Evolutionary conservation across 2,113 vertebrate genomes (phyloP), one percentile per base, ranked within the genome.

Genomic region (Rana temporaria): DNA sequence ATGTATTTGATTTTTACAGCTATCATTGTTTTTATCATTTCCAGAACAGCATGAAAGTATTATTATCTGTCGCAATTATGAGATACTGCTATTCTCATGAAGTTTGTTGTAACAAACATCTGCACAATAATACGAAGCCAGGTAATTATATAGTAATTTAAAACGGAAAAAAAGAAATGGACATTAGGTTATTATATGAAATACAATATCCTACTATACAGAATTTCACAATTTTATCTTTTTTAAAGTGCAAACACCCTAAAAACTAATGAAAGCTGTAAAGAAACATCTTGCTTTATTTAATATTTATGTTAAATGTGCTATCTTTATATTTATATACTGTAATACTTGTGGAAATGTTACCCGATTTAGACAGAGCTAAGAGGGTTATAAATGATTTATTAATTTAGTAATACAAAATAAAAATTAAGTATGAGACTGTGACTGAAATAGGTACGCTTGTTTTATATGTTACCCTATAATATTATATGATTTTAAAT

Each of bases 401-500:
- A 79, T 68, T 79, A 79, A 79, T 67, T 79, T 55, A 79, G 77
- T 57, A 26, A 55, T 79, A 32, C 30, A 69, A 69, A 79, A 79
- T 79, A 79, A 79, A 79, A 79, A 38, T 79, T 55, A 79, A 79
- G 30, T 75, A 75, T 62, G 30, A 34, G n/a, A 68, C 30, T 59
- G 60, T 76, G 52, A 80, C 56, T 65, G 60, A 52, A 15, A 77
- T 52, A 77, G 26, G 20, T 11, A 63, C 56, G 53, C 48, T 24
- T 20, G 55, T 74, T 82, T 82, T 65, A 82, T 74, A 74, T 70
- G 78, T 60, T 70, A 70, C 66, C 32, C 30, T 76, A 62, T 75
- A 60, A 57, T 83, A 75, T 83, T 74, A 75, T 83, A 64, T 55
- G 81, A 76, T 75, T 83, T 76, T 26, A 76, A 76, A 83, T 83